phyloP scores from a whole-genome alignment of 2,113 vertebrate species.

The Procapra przewalskii region DNA sequence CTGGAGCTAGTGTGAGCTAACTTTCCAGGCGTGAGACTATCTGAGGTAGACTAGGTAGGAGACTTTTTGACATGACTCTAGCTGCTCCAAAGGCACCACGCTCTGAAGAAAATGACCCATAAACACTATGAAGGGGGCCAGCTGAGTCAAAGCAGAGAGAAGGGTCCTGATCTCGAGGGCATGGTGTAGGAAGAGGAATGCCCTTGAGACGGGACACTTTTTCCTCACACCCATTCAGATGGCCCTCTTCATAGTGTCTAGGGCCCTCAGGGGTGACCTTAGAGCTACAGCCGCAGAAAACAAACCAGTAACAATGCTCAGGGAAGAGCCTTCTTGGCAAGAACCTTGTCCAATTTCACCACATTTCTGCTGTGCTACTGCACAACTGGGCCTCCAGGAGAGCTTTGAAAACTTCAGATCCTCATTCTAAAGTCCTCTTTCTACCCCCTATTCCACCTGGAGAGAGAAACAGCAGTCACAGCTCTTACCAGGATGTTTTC shows the following conservation, averaged over 20 bases:
- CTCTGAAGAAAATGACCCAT: background rate
- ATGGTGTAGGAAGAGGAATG: background rate
- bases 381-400: background rate
- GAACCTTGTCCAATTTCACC: background rate
- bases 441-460: background rate
- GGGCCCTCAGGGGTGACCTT: background rate
- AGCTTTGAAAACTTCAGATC: background rate
- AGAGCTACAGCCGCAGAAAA: background rate
- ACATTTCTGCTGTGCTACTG: background rate
- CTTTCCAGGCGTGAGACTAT: background rate
- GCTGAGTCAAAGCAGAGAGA: background rate
- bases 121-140: background rate
- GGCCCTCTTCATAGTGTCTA: background rate
- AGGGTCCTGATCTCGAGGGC: background rate
- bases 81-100: background rate
- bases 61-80: background rate
- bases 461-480: background rate
- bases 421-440: background rate
- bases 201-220: background rate
- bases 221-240: background rate
- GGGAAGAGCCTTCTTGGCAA: background rate
- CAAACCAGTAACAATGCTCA: background rate
- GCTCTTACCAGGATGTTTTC: background rate
- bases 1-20: background rate
- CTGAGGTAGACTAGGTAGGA: background rate